phyloP scores from a whole-genome alignment of 2,113 vertebrate species.

The Salvator merianae region DNA sequence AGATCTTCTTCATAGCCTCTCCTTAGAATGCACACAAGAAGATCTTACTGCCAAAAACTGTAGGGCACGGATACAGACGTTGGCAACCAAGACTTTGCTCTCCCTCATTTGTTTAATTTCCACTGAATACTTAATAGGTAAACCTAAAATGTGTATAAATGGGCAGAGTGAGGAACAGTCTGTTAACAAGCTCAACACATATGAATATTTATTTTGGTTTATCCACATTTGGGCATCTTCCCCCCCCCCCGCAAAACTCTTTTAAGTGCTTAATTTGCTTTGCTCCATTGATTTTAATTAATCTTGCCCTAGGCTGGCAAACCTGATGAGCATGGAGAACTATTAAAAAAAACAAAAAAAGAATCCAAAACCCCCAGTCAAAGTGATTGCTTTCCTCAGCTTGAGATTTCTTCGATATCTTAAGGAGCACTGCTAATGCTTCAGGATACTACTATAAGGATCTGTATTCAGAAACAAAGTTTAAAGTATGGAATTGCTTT shows the following conservation, averaged over 20 bases:
- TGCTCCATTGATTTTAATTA: constrained; percentile 74
- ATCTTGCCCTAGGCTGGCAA: constrained; percentile 65
- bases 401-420: not conserved
- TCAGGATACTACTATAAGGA: not conserved
- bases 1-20: too few relatives aligned
- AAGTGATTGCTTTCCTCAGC: not conserved
- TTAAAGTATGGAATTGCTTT: not conserved
- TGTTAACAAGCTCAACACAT: constrained; percentile 56
- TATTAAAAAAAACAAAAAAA: not conserved
- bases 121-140: too few relatives aligned
- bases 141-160: constrained; percentile 12
- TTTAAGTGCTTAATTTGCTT: constrained; percentile 68
- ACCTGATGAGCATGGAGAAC: constrained; percentile 52
- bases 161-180: constrained; percentile 45
- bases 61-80: too few relatives aligned
- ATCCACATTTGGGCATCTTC: constrained; percentile 59
- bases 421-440: not conserved
- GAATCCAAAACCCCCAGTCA: too few relatives aligned
- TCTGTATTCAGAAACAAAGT: not conserved
- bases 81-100: too few relatives aligned
- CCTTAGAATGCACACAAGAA: too few relatives aligned
- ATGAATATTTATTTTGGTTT: constrained; percentile 68
- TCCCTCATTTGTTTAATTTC: too few relatives aligned
- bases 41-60: too few relatives aligned
- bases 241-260: constrained; percentile 47